Conservation (phyloP, 35 echinoderm and acorn worm species). For the Anneissia japonica region DNA sequence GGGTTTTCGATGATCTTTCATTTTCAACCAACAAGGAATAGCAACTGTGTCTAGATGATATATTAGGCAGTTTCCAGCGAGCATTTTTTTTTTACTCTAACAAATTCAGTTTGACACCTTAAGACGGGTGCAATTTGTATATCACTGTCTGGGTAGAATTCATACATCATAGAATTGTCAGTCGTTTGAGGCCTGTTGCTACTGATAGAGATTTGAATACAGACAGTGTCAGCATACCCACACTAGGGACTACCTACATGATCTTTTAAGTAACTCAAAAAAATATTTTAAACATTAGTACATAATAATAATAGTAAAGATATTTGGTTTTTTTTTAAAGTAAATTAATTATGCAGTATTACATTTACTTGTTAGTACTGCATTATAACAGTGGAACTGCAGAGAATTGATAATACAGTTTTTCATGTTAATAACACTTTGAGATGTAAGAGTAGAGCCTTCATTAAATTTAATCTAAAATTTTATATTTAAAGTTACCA, state of each 20-base stretch:
- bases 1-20: background rate
- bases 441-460: too few species aligned
- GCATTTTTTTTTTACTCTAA: background rate
- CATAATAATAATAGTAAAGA: too few species aligned
- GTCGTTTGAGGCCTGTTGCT: background rate
- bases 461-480: too few species aligned
- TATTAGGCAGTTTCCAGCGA: background rate
- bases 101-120: background rate
- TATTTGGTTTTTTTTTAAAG: background rate
- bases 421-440: too few species aligned
- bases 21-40: background rate
- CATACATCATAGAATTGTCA: background rate
- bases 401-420: too few species aligned
- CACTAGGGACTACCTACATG: background rate
- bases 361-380: too few species aligned
- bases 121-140: background rate
- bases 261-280: background rate
- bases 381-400: too few species aligned
- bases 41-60: too few species aligned
- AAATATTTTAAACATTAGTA: background rate
- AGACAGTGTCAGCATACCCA: background rate
- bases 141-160: background rate
- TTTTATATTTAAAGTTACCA: too few species aligned
- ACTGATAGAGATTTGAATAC: background rate
- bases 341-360: background rate